phyloP scores from a whole-genome alignment of 1,140 invertebrate genomes.

The Lamellibrachia luymesi region DNA sequence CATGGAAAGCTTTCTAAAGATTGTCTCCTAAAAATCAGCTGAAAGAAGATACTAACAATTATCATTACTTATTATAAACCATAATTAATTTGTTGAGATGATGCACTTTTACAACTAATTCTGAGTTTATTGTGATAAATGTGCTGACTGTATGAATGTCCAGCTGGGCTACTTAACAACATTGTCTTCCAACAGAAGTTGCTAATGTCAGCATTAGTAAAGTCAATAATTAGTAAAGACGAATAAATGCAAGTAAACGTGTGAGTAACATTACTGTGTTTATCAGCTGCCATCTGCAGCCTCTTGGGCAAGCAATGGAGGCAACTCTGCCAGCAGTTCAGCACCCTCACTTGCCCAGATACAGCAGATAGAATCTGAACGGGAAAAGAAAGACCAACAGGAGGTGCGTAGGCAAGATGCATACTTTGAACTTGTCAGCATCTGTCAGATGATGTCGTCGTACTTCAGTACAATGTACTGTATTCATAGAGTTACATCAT shows the following conservation, averaged over 20 bases:
- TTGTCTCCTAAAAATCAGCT: background rate
- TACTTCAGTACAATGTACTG: no score
- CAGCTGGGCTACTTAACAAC: no score
- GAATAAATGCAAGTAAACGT: no score
- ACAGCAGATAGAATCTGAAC: constrained; percentile 52
- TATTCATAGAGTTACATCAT: no score
- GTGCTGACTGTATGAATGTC: background rate
- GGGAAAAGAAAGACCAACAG: constrained; percentile 42
- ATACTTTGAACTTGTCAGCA: constrained; percentile 18
- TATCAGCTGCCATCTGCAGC: constrained; percentile 36
- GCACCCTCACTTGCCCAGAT: constrained; percentile 48
- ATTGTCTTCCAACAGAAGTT: background rate
- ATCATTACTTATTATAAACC: background rate
- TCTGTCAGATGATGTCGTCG: no score
- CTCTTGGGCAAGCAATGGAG: constrained; percentile 22
- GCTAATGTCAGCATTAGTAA: background rate
- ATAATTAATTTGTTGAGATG: no score
- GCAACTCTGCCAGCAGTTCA: constrained; percentile 18
- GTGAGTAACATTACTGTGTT: background rate
- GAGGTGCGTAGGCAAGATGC: constrained; percentile 18
- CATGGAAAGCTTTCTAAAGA: background rate
- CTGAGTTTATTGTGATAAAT: background rate
- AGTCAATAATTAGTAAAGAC: no score
- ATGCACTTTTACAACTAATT: no score
- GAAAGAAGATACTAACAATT: background rate